phyloP scores from a whole-genome alignment of 2,113 vertebrate species.

The Reinhardtius hippoglossoides region DNA sequence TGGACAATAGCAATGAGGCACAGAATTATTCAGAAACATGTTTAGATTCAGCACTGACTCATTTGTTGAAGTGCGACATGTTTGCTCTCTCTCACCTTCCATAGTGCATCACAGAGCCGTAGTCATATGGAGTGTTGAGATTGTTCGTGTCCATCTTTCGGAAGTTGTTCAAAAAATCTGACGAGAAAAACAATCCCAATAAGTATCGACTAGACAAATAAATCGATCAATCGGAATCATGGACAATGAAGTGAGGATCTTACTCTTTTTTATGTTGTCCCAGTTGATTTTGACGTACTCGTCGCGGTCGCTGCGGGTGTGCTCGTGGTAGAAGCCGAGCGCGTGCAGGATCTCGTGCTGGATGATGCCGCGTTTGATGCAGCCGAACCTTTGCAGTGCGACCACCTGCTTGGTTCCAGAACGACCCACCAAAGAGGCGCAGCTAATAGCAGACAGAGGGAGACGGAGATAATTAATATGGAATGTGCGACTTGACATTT shows the following conservation, averaged over 20 bases:
- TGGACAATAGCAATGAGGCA: neutral
- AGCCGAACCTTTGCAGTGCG: constrained; percentile 65
- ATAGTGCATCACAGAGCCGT: constrained; percentile 74
- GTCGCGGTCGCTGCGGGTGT: constrained; percentile 74
- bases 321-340: constrained; percentile 80
- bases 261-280: constrained; percentile 52
- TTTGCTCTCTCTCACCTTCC: constrained; percentile 45
- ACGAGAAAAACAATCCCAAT: neutral
- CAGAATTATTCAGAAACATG: neutral
- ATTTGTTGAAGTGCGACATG: neutral
- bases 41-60: neutral
- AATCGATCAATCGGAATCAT: rapidly evolving
- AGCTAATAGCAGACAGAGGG: constrained; percentile 42
- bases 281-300: constrained; percentile 62
- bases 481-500: constrained; percentile 2
- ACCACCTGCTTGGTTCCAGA: constrained; percentile 61
- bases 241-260: neutral
- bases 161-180: constrained; percentile 50
- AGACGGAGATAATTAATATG: neutral
- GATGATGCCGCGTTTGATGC: constrained; percentile 49
- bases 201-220: rapidly evolving
- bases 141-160: constrained; percentile 42
- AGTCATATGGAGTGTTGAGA: constrained; percentile 66
- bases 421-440: constrained; percentile 56
- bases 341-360: constrained; percentile 76